Conservation (phyloP, 2,113 vertebrate genomes). For the Oceanodroma tethys region DNA sequence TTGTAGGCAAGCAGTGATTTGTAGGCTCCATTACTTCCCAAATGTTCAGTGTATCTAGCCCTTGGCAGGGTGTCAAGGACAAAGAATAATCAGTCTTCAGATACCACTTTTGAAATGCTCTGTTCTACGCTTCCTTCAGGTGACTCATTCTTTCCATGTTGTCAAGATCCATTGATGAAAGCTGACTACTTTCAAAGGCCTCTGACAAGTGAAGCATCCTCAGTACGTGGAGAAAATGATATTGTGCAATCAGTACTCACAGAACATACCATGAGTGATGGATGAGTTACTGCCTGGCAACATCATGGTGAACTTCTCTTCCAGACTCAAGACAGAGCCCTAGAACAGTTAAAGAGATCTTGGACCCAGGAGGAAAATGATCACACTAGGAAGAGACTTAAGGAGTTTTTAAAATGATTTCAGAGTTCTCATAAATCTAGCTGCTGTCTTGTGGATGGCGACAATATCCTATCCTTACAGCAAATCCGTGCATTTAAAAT, state of each 20-base stretch:
- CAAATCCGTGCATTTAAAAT: constrained; percentile 26
- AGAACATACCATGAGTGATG: constrained; percentile 31
- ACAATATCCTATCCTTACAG: constrained; percentile 1
- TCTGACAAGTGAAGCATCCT: constrained; percentile 63
- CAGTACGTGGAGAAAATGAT: constrained; percentile 44
- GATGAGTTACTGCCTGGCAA: background rate
- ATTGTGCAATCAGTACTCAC: constrained; percentile 21
- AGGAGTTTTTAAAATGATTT: background rate
- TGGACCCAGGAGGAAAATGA: background rate
- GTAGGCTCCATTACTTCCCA: constrained; percentile 72
- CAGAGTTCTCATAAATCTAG: constrained; percentile 25
- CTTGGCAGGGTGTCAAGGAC: constrained; percentile 75
- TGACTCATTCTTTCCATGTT: constrained; percentile 70
- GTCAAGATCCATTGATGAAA: constrained; percentile 74
- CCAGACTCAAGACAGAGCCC: background rate
- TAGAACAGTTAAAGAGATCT: background rate
- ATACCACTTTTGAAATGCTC: constrained; percentile 65
- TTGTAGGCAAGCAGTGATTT: constrained; percentile 68
- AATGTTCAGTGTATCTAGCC: constrained; percentile 69
- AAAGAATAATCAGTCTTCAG: constrained; percentile 75
- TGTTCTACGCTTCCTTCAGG: constrained; percentile 63
- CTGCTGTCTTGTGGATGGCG: background rate
- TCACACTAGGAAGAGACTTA: background rate
- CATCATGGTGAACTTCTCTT: background rate
- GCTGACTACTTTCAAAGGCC: constrained; percentile 60